phyloP scores from a whole-genome alignment of 1,140 invertebrate genomes.

The Callitettix versicolor region DNA sequence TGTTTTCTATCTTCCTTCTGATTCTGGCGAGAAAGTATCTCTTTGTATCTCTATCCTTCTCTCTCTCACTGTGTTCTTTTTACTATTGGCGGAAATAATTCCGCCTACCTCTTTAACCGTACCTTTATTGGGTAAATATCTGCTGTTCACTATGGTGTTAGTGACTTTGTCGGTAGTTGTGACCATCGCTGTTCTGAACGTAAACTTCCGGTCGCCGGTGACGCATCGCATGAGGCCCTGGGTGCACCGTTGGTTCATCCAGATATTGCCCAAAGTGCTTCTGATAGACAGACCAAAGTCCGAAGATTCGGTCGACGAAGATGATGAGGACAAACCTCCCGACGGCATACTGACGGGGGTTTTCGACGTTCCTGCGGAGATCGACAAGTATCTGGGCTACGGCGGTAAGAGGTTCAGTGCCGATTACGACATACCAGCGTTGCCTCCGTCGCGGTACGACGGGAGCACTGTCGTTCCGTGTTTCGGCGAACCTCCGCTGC shows the following conservation, averaged over 20 bases:
- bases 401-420: constrained; percentile 51
- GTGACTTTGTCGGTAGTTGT: constrained; percentile 96
- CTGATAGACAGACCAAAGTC: constrained; percentile 75
- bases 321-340: constrained; percentile 40
- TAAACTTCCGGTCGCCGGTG: constrained; percentile 96
- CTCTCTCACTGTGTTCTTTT: constrained; percentile 97
- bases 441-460: constrained; percentile 29
- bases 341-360: constrained; percentile 54
- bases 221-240: constrained; percentile 90
- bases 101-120: constrained; percentile 98
- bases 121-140: constrained; percentile 93
- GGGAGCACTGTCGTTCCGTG: constrained; percentile 18
- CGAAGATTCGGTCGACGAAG: constrained; percentile 52
- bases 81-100: constrained; percentile 95
- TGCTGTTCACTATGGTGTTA: constrained; percentile 98
- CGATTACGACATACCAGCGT: constrained; percentile 57
- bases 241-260: constrained; percentile 81
- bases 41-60: constrained; percentile 97
- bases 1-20: constrained; percentile 97
- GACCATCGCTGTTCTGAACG: constrained; percentile 95
- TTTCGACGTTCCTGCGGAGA: constrained; percentile 56
- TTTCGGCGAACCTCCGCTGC: constrained; percentile 45
- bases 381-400: constrained; percentile 55
- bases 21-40: constrained; percentile 95
- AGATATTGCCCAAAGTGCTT: constrained; percentile 74